These are phyloP conservation scores for Ectemnius cavifrons DNA, from an alignment of 2,888 invertebrate species.

Conservation along the genomic window DNA sequence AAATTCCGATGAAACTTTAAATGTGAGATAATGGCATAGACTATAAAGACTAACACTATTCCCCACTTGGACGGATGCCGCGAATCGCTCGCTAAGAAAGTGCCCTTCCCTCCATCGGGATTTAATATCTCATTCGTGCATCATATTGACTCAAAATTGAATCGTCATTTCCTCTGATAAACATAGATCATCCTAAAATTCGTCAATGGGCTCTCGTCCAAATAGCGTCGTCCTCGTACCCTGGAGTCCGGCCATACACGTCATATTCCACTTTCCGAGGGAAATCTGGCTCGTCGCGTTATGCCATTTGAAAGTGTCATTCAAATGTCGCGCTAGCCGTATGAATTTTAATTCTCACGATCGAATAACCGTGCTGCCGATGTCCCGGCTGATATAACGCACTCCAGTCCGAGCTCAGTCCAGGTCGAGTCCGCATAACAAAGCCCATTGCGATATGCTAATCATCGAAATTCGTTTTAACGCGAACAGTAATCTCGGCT, in stretches of 20 bases:
- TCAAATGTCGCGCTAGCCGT: not conserved
- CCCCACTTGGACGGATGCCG: conserved; percentile 1
- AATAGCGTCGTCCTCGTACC: not conserved
- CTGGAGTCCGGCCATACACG: not conserved
- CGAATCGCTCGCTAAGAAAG: not conserved
- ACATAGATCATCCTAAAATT: not conserved
- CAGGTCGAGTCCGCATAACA: not conserved
- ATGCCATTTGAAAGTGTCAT: too few species aligned
- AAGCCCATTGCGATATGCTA: conserved; percentile 5
- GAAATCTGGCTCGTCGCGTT: not conserved
- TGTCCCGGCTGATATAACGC: not conserved
- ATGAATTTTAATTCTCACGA: not conserved
- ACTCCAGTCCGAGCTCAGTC: too few species aligned
- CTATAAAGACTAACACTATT: not conserved
- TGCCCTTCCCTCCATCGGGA: not conserved
- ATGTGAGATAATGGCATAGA: too few species aligned
- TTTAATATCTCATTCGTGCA: not conserved
- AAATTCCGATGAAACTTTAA: too few species aligned
- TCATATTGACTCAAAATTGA: not conserved
- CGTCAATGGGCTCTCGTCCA: conserved; percentile 7
- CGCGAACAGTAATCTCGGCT: too few species aligned
- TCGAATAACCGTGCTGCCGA: not conserved
- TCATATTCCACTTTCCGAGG: conserved; percentile 5
- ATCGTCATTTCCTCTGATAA: not conserved
- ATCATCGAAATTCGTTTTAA: not conserved